These are phyloP conservation scores for Sebastes umbrosus DNA, from an alignment of 2,797 vertebrate genomes.

Conservation along the genomic window DNA sequence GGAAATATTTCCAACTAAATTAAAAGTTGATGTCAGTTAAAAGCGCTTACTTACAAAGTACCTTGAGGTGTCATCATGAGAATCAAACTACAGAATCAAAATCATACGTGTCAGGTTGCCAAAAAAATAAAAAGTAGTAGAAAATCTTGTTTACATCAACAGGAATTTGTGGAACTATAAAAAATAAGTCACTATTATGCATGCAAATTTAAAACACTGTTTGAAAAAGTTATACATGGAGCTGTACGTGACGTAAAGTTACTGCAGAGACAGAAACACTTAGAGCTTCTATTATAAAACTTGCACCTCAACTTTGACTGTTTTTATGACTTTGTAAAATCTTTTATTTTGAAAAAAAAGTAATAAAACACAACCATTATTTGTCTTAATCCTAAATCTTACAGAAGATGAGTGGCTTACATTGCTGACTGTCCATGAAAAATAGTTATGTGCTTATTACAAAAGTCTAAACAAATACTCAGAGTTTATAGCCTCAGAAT, in stretches of 20 bases:
- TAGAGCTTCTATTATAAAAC: neutral
- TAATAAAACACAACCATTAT: neutral
- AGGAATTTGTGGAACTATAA: neutral
- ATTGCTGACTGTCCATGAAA: neutral
- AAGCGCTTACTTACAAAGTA: constrained; percentile 1
- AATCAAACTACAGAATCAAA: neutral
- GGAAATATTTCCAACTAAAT: neutral
- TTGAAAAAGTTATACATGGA: neutral
- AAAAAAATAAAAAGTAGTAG: neutral
- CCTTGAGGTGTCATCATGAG: neutral
- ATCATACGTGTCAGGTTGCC: neutral
- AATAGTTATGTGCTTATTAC: neutral
- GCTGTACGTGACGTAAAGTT: neutral
- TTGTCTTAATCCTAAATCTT: neutral
- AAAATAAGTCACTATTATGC: neutral
- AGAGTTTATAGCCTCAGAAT: neutral
- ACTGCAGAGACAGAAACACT: neutral
- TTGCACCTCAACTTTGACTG: neutral
- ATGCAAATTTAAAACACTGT: constrained; percentile 13
- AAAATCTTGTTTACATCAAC: neutral
- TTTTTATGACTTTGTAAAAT: neutral
- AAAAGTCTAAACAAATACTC: neutral
- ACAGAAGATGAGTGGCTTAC: neutral
- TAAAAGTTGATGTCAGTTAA: neutral
- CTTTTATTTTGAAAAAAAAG: neutral